These are phyloP conservation scores for Vandiemenella viatica DNA, from an alignment of 2,888 invertebrate species.

Conservation along the genomic window DNA sequence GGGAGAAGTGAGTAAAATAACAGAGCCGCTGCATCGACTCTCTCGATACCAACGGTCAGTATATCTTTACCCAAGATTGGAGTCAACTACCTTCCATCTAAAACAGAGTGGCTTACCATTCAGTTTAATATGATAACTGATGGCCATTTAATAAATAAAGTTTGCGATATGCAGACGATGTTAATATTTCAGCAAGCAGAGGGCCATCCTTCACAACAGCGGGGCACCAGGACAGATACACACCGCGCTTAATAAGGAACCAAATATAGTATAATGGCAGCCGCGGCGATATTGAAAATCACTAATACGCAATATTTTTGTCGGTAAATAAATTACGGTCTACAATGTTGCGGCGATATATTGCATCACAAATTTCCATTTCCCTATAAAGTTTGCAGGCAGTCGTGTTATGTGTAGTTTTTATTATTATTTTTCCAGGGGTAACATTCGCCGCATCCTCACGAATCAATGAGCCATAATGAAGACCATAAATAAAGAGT, in stretches of 20 bases:
- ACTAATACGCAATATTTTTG: constrained; percentile 15
- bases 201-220: no score
- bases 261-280: constrained; percentile 2
- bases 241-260: not conserved
- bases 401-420: not conserved
- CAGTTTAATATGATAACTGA: no score
- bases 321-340: constrained; percentile 10
- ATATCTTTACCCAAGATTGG: no score
- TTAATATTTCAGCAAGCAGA: no score
- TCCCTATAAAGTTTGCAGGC: constrained; percentile 14
- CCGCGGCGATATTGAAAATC: constrained; percentile 13
- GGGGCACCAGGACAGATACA: not conserved
- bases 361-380: constrained; percentile 18
- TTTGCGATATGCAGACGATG: no score
- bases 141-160: no score
- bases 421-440: not conserved
- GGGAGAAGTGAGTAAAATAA: no score
- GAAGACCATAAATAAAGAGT: constrained; percentile 28
- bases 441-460: constrained; percentile 11
- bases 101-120: no score
- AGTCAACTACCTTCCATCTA: no score
- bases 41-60: no score
- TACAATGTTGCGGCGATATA: constrained; percentile 11
- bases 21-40: no score
- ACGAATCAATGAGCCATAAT: constrained; percentile 29